Evolutionary conservation across 2,888 invertebrate genomes (phyloP).

Genomic region (Amitus sp.): DNA sequence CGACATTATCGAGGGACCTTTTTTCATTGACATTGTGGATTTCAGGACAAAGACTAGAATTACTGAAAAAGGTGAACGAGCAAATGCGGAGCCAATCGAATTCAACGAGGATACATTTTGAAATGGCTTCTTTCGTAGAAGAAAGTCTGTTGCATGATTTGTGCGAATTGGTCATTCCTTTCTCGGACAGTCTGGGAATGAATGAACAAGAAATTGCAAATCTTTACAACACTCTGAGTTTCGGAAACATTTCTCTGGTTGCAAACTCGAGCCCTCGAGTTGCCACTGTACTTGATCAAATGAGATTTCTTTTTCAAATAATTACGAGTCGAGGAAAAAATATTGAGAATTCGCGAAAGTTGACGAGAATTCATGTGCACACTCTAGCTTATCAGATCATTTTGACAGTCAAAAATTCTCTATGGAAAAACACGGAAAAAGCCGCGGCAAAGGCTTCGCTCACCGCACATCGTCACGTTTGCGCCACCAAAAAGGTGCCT

Average conservation of each 20-base stretch:
- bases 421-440: conserved; percentile 82
- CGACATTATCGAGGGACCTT: no score
- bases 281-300: conserved; percentile 83
- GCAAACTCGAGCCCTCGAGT: conserved; percentile 84
- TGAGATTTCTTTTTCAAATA: conserved; percentile 75
- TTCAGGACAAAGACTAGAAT: conserved; percentile 73
- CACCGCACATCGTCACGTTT: conserved; percentile 85
- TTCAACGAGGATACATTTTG: conserved; percentile 80
- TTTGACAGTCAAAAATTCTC: conserved; percentile 73
- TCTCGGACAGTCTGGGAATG: conserved; percentile 86
- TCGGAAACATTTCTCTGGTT: conserved; percentile 78
- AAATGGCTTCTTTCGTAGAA: conserved; percentile 88
- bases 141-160: conserved; percentile 74
- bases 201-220: conserved; percentile 89
- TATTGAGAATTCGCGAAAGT: conserved; percentile 67
- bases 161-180: conserved; percentile 75
- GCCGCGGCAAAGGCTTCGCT: conserved; percentile 86
- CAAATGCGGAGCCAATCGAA: conserved; percentile 73
- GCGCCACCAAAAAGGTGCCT: conserved; percentile 75
- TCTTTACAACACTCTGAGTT: conserved; percentile 75
- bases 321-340: conserved; percentile 66
- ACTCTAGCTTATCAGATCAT: conserved; percentile 90
- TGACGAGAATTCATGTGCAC: conserved; percentile 85
- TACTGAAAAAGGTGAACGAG: conserved; percentile 73
- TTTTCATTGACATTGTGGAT: no score